These are phyloP conservation scores for Regulus satrapa DNA, from an alignment of 2,113 vertebrate species.

Conservation along the genomic window DNA sequence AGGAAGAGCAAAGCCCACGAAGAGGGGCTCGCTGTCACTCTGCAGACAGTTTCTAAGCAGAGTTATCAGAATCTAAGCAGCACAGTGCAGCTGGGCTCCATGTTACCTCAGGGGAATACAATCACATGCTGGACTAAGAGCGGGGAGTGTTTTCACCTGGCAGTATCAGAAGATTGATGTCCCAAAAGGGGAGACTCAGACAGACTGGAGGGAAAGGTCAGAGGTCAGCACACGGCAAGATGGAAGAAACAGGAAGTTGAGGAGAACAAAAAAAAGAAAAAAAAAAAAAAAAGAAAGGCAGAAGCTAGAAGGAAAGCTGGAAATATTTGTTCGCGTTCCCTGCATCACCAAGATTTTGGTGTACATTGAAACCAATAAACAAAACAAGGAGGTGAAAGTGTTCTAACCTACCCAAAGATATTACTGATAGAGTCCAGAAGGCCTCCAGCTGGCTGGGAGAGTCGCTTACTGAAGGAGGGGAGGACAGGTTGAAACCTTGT, in stretches of 20 bases:
- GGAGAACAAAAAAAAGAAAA: conserved; percentile 48
- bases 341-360: conserved; percentile 52
- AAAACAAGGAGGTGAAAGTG: conserved; percentile 62
- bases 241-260: conserved; percentile 70
- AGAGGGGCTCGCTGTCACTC: neutral
- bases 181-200: conserved; percentile 87
- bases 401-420: conserved; percentile 93
- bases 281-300: conserved; percentile 55
- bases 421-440: conserved; percentile 96
- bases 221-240: conserved; percentile 75
- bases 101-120: conserved; percentile 30
- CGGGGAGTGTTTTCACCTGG: conserved; percentile 79
- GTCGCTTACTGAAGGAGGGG: conserved; percentile 85
- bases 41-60: conserved; percentile 9
- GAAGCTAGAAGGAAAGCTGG: conserved; percentile 72
- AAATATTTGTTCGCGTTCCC: conserved; percentile 25
- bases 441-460: conserved; percentile 83
- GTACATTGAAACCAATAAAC: conserved; percentile 45
- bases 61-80: neutral
- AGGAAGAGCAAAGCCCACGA: conserved; percentile 1
- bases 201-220: conserved; percentile 83
- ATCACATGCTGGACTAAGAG: conserved; percentile 68
- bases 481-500: conserved; percentile 77
- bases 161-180: conserved; percentile 78
- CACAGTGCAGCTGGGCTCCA: neutral